Evolutionary conservation across 1,140 invertebrate species (phyloP), one percentile per base, ranked within the genome.

Genomic region (honey bee (Apis mellifera)): DNA sequence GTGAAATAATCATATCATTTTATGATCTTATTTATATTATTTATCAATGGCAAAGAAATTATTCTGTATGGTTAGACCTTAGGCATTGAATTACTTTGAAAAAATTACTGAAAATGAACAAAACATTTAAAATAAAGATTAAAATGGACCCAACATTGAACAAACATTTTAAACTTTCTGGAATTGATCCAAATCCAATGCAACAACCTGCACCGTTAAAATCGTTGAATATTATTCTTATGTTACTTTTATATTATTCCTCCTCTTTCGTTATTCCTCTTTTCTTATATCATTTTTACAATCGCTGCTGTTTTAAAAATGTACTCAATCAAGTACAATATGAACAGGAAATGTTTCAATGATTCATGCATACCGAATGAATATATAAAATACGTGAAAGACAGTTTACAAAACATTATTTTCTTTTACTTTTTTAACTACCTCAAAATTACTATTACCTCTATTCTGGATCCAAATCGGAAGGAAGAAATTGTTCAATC

Each of bases 11-110:
- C 12, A 50, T 87, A 55, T 93, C 94, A 7, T 94, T 95, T 70
- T 88, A 92, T 55, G 90, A 91, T 21, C 88, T 95, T 9, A 91
- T 95, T 79, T 86, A 87, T 9, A 81, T 91, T n/a, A 93, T 95
- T n/a, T 90, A 95, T 72, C 95, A 95, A 66, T 97, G 96, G 96
- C 94, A 95, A 84, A 95, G 94, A 84, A 94, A 95, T 70, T 94
- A 96, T 82, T 95, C 95, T 82, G 94, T 96, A 81, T 97, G 96
- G 95, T 94, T 97, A 93, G 95, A 97, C 94, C 95, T 13, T 97
- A 94, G 82, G 95, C 95, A 0, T 90, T 93, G 9, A 84, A 94
- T 71, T 95, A 94, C 55, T 92, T 91, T 15, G 91, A 94, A 81
- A 95, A 91, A 80, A 95, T 92, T 91, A 94, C 90, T 1, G 95